A percentile compares a stretch with the other conserved stretches of the same genome.
These are phyloP conservation scores for Potorous gilbertii DNA, from an alignment of 2,797 vertebrate genomes.

Conservation along the genomic window DNA sequence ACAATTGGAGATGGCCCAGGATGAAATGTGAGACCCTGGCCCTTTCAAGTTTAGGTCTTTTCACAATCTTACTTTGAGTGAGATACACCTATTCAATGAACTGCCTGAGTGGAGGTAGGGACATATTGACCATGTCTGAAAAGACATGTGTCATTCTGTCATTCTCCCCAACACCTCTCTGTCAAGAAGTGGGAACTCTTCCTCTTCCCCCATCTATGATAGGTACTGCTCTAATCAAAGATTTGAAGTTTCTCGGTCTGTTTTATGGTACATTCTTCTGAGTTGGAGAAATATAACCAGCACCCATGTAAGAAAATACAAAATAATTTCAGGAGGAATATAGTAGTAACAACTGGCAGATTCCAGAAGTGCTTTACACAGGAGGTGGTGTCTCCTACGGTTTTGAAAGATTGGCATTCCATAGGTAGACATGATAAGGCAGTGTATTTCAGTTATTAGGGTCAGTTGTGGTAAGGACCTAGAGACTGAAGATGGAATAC, in stretches of 20 bases:
- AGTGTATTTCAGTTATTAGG: neutral
- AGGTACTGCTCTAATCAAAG: neutral
- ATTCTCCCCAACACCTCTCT: neutral
- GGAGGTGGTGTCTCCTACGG: neutral
- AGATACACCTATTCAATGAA: no score
- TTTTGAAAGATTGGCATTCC: neutral
- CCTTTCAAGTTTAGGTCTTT: no score
- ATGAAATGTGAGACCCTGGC: no score
- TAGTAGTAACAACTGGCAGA: neutral
- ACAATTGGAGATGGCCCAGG: no score
- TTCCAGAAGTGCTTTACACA: neutral
- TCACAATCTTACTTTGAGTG: no score
- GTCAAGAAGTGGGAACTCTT: neutral
- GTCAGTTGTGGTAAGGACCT: neutral
- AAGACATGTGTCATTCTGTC: neutral
- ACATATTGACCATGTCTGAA: neutral
- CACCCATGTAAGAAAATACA: neutral
- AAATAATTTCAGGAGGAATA: neutral
- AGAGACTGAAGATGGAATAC: neutral
- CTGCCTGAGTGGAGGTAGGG: no score
- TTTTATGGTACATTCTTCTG: neutral
- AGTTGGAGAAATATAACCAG: neutral
- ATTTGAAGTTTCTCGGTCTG: neutral
- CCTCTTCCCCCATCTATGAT: neutral
- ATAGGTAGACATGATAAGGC: neutral